phyloP scores from a whole-genome alignment of 2,113 vertebrate genomes.

The Rhinichthys klamathensis region DNA sequence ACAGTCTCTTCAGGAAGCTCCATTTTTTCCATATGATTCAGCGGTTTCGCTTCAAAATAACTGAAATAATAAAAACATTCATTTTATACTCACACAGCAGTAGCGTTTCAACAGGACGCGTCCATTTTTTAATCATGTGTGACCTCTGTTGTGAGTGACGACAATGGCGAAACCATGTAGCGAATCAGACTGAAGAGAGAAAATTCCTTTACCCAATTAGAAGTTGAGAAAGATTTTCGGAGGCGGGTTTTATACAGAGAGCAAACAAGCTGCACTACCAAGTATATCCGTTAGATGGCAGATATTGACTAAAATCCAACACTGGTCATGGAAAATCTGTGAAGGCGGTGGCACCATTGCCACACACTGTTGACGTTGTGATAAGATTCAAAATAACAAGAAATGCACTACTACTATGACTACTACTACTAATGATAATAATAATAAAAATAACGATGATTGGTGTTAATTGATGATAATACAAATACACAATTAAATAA shows the following conservation, averaged over 20 bases:
- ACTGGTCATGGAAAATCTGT: not conserved
- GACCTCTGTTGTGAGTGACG: conserved; percentile 23
- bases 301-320: conserved; percentile 5
- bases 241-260: not conserved
- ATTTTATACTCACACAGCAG: not conserved
- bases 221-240: not conserved
- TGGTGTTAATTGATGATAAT: not conserved
- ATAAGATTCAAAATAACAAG: not conserved
- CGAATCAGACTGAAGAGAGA: conserved; percentile 44
- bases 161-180: not conserved
- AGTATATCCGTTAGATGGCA: conserved; percentile 56
- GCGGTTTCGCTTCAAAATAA: not conserved
- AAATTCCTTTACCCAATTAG: conserved; percentile 56
- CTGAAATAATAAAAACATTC: not conserved
- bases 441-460: not conserved
- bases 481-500: not conserved
- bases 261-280: not conserved
- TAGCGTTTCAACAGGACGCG: not conserved
- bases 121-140: conserved; percentile 28
- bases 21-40: not conserved
- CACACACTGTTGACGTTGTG: not conserved
- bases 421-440: not conserved
- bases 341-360: not conserved
- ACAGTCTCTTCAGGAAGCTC: not conserved
- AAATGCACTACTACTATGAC: not conserved